A percentile compares a stretch with the other conserved stretches of the same genome.
Evolutionary conservation across 53 echinoderm and acorn worm genomes (phyloP).

Genomic region (Luidia sarsii): DNA sequence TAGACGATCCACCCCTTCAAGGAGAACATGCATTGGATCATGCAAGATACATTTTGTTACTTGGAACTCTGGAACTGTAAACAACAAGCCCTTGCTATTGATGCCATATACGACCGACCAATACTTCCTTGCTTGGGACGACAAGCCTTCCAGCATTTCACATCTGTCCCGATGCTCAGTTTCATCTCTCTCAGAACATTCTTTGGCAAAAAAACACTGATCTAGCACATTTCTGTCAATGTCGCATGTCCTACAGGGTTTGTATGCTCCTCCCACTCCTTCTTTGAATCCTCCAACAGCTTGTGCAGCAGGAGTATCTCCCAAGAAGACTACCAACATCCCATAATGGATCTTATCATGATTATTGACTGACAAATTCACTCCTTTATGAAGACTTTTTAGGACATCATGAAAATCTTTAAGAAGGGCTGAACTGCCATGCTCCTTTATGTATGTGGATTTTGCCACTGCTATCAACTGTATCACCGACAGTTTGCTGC

Average conservation of each 20-base stretch:
- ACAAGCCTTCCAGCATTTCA: conserved; percentile 1
- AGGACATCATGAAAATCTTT: conserved; percentile 5
- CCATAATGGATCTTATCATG: neutral
- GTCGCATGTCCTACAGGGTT: conserved; percentile 48
- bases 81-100: neutral
- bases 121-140: neutral
- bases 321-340: conserved; percentile 4
- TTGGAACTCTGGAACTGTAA: conserved; percentile 4
- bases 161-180: conserved; percentile 46
- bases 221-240: conserved; percentile 10
- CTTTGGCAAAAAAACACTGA: neutral
- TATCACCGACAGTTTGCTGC: conserved; percentile 11
- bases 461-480: conserved; percentile 21
- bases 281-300: conserved; percentile 45
- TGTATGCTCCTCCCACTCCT: conserved; percentile 38
- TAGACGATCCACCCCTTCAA: neutral
- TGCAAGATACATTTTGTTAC: conserved; percentile 1
- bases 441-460: neutral
- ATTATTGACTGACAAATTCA: neutral
- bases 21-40: conserved; percentile 21
- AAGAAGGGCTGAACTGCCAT: conserved; percentile 33
- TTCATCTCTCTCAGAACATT: conserved; percentile 40
- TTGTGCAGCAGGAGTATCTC: conserved; percentile 37
- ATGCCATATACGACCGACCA: conserved; percentile 1
- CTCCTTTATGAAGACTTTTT: conserved; percentile 29